Evolutionary conservation across 2,888 invertebrate genomes (phyloP), one percentile per base, ranked within the genome.

Genomic region (Pristionchus mayeri): DNA sequence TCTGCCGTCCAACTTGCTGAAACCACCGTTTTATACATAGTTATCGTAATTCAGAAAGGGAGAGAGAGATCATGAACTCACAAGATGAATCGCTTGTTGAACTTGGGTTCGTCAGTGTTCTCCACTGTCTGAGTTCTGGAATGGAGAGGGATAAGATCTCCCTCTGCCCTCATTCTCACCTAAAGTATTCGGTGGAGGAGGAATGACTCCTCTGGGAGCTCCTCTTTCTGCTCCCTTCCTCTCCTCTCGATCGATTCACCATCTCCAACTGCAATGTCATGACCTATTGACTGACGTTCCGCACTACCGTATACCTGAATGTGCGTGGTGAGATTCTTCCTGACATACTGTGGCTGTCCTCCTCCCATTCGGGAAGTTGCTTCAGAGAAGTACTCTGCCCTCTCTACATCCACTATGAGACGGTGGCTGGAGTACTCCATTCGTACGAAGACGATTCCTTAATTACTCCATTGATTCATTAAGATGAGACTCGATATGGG

Each of bases 201-300:
- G 76, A 78, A 21, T 78, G 18, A 30, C 40, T 71, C 24, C 44
- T 21, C 1, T 44, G n/a, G 18, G 71, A 71, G 21, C n/a, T 24
- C 24, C 71, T 71, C 40, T 71, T 71, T 13, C 71, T 71, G 71
- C 24, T 71, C 11, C 21, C 21, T 37, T 71, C 30, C 21, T 30
- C 4, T 6, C 50, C 76, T 50, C 76, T 78, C 21, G 76, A 78
- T 78, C 21, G 24, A 50, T 78, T 48, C 3, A 78, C 24, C 76
- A 78, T 40, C 34, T 78, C 76, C 50, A 78, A 27, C 76, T 78
- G 27, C 27, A 78, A n/a, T 50, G n/a, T n/a, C n/a, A n/a, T n/a
- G n/a, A n/a, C n/a, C 18, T 18, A 50, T 30, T 21, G 18, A 50
- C 50, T 30, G 30, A 30, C 40, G 18, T 11, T 50, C 6, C 16